Evolutionary conservation across 2,113 vertebrate genomes (phyloP).

Genomic region (Halichoeres trimaculatus): DNA sequence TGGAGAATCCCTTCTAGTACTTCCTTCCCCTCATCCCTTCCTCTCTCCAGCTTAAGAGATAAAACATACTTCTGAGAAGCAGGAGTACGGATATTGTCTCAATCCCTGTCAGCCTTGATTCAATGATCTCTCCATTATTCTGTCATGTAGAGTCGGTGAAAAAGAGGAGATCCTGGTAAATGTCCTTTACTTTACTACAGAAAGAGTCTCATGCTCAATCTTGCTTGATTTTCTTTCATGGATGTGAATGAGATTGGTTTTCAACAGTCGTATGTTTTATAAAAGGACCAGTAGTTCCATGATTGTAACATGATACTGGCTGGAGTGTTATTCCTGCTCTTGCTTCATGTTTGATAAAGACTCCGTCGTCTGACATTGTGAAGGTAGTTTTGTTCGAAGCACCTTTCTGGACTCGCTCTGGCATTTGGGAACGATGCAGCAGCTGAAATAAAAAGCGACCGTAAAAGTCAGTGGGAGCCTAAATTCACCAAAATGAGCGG

Average conservation of each 20-base stretch:
- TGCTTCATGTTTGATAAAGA: constrained; percentile 24
- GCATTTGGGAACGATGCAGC: constrained; percentile 18
- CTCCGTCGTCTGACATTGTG: constrained; percentile 24
- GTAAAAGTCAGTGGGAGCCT: constrained; percentile 42
- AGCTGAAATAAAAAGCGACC: constrained; percentile 39
- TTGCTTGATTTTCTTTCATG: constrained; percentile 11
- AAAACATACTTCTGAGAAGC: constrained; percentile 18
- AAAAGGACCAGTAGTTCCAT: constrained; percentile 34
- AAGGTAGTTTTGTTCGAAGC: constrained; percentile 21
- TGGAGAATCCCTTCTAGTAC: neutral
- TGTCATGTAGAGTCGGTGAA: constrained; percentile 6
- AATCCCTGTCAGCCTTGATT: constrained; percentile 44
- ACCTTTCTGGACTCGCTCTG: constrained; percentile 24
- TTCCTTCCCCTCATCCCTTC: neutral
- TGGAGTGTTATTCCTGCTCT: constrained; percentile 35
- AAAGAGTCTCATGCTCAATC: constrained; percentile 23
- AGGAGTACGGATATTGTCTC: constrained; percentile 15
- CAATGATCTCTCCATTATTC: constrained; percentile 60
- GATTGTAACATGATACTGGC: constrained; percentile 24
- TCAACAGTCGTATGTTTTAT: constrained; percentile 8
- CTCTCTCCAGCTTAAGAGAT: constrained; percentile 17
- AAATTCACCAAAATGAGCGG: constrained; percentile 32
- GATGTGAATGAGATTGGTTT: too few relatives aligned
- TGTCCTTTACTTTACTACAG: constrained; percentile 59
- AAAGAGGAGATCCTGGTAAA: constrained; percentile 23